Evolutionary conservation across 2,797 vertebrate genomes (phyloP), one percentile per base, ranked within the genome.

Genomic region (Acestrorhynchus altus): DNA sequence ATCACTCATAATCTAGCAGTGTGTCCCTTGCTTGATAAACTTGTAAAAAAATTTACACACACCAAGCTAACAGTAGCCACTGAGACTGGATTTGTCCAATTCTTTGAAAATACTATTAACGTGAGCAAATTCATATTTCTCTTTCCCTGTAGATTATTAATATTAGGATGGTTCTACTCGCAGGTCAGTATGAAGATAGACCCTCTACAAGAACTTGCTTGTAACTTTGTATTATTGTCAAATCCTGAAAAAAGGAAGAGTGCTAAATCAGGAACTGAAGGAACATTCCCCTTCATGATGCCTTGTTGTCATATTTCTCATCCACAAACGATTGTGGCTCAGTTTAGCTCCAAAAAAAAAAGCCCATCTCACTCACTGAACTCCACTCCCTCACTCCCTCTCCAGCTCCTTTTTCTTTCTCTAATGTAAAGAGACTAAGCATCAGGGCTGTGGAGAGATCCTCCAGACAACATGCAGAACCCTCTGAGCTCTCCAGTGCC

Each of bases 401-500:
- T 56, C 42, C 31, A 57, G 51, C 70, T 47, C 73, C 65, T 70
- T 76, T 70, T 42, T 63, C 39, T 44, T 40, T 78, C 72, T 69
- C 63, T 51, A 47, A 61, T 74, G 72, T 77, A 77, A 72, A 66
- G 60, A 79, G 47, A 26, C 65, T 11, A 49, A 61, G 44, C 68
- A 81, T 73, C 65, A 59, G 75, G 76, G 26, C 75, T 78, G 56
- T 47, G 56, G 74, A 80, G 49, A 66, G 63, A 77, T 79, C 64
- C 76, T 79, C 72, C 71, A 78, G 66, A 84, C 59, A 81, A 78
- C 67, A 79, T 51, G 74, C 74, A 70, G 76, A 74, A 52, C 72
- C 64, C 59, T 70, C 68, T 24, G 70, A 76, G 83, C 83, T 78
- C 84, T 86, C 86, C 79, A 86, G 84, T 82, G 83, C 79, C 83